Base-by-base conservation (phyloP, 2,888 invertebrate species). In the Tenthredo livida region DNA sequence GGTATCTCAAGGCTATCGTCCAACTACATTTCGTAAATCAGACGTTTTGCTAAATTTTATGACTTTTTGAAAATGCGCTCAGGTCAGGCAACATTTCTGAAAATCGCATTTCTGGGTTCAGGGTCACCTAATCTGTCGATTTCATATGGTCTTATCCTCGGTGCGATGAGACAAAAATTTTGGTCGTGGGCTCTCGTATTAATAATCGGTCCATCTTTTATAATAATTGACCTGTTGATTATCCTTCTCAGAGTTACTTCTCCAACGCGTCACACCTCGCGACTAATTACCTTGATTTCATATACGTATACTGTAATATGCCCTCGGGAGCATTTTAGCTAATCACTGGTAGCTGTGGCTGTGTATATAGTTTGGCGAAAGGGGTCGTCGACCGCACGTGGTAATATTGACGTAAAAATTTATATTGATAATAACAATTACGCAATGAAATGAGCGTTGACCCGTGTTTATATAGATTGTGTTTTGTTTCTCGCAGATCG, bases 391-490 rank as follows among this genome's bases (percentile, higher is more conserved):
- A 80, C 58, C 80, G 40, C 58, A 17, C 29, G 47, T 29, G 50
- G n/a, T 80, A 50, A 80, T 80, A 80, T 80, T 80, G 80, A 61
- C 80, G 80, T 61, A 80, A 80, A 80, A 80, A n/a, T 40, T 80
- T 17, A 77, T 77, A 54, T 12, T 54, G 47, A 77, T 77, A 54
- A 77, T 40, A 61, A 50, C 61, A 80, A 80, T 80, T 80, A 80
- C 80, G 61, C 80, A 40, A 80, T 61, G 17, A 10, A 61, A 80
- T 80, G 58, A 80, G n/a, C 80, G 61, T 80, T 80, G 80, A 80
- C 80, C 58, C 80, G 80, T 61, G 40, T 50, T 33, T n/a, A 21
- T 50, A 21, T 78, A 78, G 58, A 78, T 78, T 50, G n/a, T 78
- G 78, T 80, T 80, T 80, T 58, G 40, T 6, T 80, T 58, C 80